phyloP scores from a whole-genome alignment of 2,113 vertebrate genomes.

The Thermophis baileyi region DNA sequence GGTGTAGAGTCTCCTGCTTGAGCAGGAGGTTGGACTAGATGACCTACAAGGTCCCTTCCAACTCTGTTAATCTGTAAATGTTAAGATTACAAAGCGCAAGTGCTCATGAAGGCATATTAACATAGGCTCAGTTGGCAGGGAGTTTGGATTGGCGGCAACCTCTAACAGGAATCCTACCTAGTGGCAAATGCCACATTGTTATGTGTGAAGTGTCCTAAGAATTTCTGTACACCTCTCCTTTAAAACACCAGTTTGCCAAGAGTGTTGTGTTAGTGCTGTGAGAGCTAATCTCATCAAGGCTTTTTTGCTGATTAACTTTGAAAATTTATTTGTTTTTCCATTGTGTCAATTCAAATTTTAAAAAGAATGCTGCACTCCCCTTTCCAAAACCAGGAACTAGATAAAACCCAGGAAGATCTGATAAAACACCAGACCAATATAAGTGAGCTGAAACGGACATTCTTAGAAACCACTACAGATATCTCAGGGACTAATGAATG shows the following conservation, averaged over 20 bases:
- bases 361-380: conserved; percentile 51
- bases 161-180: neutral
- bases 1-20: too few species aligned
- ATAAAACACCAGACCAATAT: conserved; percentile 92
- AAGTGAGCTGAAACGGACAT: conserved; percentile 92
- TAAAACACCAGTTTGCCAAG: conserved; percentile 71
- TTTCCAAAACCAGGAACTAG: conserved; percentile 72
- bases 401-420: conserved; percentile 80
- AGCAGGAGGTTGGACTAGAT: too few species aligned
- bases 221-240: conserved; percentile 56
- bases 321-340: conserved; percentile 39
- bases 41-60: too few species aligned
- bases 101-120: neutral
- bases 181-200: neutral
- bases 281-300: conserved; percentile 48
- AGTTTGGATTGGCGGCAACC: neutral
- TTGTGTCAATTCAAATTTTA: neutral
- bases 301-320: conserved; percentile 56
- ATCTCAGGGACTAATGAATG: conserved; percentile 79
- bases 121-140: neutral
- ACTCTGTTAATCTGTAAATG: too few species aligned
- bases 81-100: conserved; percentile 26
- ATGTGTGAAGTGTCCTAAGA: conserved; percentile 8
- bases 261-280: conserved; percentile 70
- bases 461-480: conserved; percentile 82